These are phyloP conservation scores for Morone saxatilis DNA, from an alignment of 2,113 vertebrate species.

Conservation along the genomic window DNA sequence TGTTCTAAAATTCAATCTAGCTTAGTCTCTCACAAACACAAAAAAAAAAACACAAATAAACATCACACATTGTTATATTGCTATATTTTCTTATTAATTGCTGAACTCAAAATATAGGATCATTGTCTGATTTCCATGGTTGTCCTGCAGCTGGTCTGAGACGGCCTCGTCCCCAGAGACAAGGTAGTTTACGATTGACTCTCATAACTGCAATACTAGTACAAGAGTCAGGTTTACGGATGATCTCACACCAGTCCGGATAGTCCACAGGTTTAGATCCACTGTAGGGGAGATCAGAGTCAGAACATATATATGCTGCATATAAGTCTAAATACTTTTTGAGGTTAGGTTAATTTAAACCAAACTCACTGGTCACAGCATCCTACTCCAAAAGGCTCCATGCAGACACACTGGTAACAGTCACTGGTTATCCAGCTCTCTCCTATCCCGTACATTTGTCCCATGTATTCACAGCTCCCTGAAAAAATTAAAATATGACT, in stretches of 20 bases:
- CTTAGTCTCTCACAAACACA: background rate
- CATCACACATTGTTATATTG: background rate
- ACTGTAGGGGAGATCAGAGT: slow-evolving; percentile 55
- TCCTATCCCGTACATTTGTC: slow-evolving; percentile 78
- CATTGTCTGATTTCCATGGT: slow-evolving; percentile 80
- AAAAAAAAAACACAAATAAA: slow-evolving; percentile 12
- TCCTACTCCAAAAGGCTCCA: slow-evolving; percentile 87
- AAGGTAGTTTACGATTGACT: slow-evolving; percentile 83
- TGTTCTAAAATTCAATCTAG: background rate
- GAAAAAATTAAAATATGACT: background rate
- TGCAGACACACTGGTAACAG: slow-evolving; percentile 85
- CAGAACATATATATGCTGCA: background rate
- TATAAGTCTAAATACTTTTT: background rate
- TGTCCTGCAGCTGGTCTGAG: slow-evolving; percentile 64
- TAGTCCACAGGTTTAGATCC: slow-evolving; percentile 81
- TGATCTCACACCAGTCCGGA: slow-evolving; percentile 85
- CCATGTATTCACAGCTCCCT: slow-evolving; percentile 84
- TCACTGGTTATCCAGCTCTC: slow-evolving; percentile 84
- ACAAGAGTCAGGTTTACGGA: slow-evolving; percentile 83
- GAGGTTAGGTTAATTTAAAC: background rate
- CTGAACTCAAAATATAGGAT: slow-evolving; percentile 77
- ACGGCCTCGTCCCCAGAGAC: slow-evolving; percentile 79
- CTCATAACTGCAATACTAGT: slow-evolving; percentile 82
- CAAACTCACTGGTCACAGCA: slow-evolving; percentile 85
- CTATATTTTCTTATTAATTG: background rate